Base-by-base conservation (phyloP, 2,113 vertebrate genomes). In the Craseonycteris thonglongyai region DNA sequence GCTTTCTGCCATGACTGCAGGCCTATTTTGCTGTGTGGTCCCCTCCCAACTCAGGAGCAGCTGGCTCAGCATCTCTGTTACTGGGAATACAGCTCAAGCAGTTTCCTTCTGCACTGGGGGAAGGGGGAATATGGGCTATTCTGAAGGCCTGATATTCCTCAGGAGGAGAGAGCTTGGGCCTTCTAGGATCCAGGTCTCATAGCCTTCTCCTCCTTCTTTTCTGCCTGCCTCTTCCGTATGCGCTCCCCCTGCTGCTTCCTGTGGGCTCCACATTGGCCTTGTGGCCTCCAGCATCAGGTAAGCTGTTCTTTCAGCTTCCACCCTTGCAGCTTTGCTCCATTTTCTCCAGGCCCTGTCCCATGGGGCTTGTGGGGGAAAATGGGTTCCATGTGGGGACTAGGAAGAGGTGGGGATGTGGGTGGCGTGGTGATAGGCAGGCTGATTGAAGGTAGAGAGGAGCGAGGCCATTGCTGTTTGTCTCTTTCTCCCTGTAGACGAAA, bases 401-500 rank as follows among this genome's bases (percentile, higher is more conserved):
- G 59, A 80, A 28, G 30, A 26, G 69, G 38, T 4, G 16, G 18
- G 21, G 24, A 28, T 35, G 4, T 69, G 56, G 30, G 51, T 80
- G 33, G 54, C 74, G 38, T 69, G 2, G 69, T 47, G 47, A 69
- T 24, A 42, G 40, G 58, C 1, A 71, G 42, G 47, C 16, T 38
- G 33, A 21, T 54, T 65, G 45, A 69, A 63, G 18, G n/a, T 72
- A 10, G 28, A 33, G 8, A 61, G 85, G 68, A 89, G 7, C 66
- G 71, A 89, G 26, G 38, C n/a, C 40, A 33, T 47, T 66, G 66
- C 40, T 59, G 22, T 89, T 89, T 88, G 61, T 88, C 42, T 3
- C 45, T 24, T 7, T 56, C 22, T 24, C 51, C 54, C 26, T 6
- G 26, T 97, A 99, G 99, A 99, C 99, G 93, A 99, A 99, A 98